Conservation (phyloP, 2,113 vertebrate genomes). For the Bagarius yarrelli region DNA sequence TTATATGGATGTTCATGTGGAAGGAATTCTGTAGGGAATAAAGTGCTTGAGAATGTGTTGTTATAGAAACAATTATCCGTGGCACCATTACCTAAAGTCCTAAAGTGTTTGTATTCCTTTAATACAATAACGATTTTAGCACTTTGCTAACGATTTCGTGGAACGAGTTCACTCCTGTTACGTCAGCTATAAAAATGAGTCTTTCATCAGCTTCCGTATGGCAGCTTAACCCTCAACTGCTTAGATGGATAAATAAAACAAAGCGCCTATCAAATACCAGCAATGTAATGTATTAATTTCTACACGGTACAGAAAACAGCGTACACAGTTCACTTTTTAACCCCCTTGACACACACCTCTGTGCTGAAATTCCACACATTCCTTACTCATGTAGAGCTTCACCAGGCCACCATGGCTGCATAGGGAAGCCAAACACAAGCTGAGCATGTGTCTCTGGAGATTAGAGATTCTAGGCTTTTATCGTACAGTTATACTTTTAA, state of each 20-base stretch:
- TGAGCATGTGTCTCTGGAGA: neutral
- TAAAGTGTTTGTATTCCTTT: neutral
- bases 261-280: no score
- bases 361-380: constrained; percentile 28
- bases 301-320: no score
- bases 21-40: no score
- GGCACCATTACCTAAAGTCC: no score
- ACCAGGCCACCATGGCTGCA: neutral
- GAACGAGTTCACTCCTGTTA: neutral
- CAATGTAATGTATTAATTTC: no score
- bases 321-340: no score
- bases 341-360: neutral
- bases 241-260: no score
- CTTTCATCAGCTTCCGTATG: neutral
- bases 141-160: neutral
- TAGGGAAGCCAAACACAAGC: neutral
- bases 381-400: neutral
- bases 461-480: neutral
- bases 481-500: neutral
- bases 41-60: no score
- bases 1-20: no score
- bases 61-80: no score
- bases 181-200: neutral
- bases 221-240: no score
- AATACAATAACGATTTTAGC: neutral